Evolutionary conservation across 2,888 invertebrate genomes (phyloP), one percentile per base, ranked within the genome.

Genomic region (Chymomyza fuscimana): DNA sequence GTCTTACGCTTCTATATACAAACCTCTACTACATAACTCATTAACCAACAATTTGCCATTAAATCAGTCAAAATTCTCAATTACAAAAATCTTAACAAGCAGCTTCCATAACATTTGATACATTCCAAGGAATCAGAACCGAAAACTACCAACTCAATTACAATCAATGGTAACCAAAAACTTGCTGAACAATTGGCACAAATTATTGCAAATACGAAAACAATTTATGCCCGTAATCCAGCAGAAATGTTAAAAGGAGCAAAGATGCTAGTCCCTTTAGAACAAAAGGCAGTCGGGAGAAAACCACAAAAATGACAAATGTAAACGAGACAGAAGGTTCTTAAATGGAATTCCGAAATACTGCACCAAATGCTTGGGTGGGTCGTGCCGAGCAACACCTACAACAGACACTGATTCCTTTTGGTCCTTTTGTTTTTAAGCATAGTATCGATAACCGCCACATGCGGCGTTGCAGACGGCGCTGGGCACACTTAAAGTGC

Each of bases 401-500:
- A 86, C 83, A 74, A 77, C 73, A 52, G 50, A 54, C 71, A 68
- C 69, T 71, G 81, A 79, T 83, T 78, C 65, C n/a, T 69, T 63
- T 52, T 65, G 61, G 61, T 63, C 50, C 70, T 71, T 69, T 63
- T 59, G 58, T 63, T 12, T 54, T 19, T 22, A 56, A 71, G 73
- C 67, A 71, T 62, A 75, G 40, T 46, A 60, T 9, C 16, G 68
- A 67, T 25, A 69, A 59, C 58, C 50, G 69, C 72, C 81, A 77
- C 83, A 82, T 86, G 83, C 81, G 79, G 86, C 86, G 83, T 85
- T 83, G 86, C 83, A 83, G 79, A 72, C 81, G 86, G 79, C 83
- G 63, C 73, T 72, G 70, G 15, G 78, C 63, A 40, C 83, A 81
- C 81, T 83, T 85, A 75, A 77, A 79, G 73, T 70, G 74, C 70